A percentile compares a stretch with the other conserved stretches of the same genome.
phyloP scores from a whole-genome alignment of 1,140 invertebrate genomes.

The Philotrypesis tridentata region DNA sequence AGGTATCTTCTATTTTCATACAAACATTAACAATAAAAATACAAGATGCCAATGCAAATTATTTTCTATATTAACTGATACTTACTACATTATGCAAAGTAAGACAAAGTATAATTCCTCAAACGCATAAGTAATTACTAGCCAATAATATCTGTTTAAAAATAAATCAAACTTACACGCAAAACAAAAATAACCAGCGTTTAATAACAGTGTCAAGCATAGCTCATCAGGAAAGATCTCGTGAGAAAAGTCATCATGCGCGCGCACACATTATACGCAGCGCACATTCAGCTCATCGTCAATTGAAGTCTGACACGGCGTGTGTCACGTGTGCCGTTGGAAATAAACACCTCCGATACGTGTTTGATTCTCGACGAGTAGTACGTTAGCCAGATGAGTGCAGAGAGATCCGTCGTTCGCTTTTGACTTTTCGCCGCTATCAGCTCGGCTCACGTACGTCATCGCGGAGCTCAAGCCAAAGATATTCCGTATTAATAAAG shows the following conservation, averaged over 20 bases:
- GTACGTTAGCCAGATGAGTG: not conserved
- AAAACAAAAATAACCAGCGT: no score
- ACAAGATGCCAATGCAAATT: no score
- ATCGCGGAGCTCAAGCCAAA: not conserved
- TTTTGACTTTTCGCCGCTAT: constrained; percentile 12
- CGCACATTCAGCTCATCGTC: not conserved
- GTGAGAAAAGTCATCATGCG: constrained; percentile 34
- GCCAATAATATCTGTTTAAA: no score
- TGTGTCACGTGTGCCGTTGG: constrained; percentile 3
- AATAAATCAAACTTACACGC: no score
- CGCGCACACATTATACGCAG: no score
- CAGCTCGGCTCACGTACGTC: not conserved
- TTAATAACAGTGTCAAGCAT: no score
- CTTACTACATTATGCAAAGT: no score
- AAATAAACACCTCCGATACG: constrained; percentile 31
- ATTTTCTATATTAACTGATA: no score
- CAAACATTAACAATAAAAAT: no score
- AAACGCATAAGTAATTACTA: no score
- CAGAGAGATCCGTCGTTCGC: not conserved
- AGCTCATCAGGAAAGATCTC: not conserved
- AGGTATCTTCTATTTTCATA: no score
- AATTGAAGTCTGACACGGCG: constrained; percentile 17
- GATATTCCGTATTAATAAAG: not conserved
- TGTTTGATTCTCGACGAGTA: constrained; percentile 36
- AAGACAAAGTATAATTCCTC: no score